A percentile compares a stretch with the other conserved stretches of the same genome.
Evolutionary conservation across 2,113 vertebrate species (phyloP).

Genomic region (Elephantulus edwardii): DNA sequence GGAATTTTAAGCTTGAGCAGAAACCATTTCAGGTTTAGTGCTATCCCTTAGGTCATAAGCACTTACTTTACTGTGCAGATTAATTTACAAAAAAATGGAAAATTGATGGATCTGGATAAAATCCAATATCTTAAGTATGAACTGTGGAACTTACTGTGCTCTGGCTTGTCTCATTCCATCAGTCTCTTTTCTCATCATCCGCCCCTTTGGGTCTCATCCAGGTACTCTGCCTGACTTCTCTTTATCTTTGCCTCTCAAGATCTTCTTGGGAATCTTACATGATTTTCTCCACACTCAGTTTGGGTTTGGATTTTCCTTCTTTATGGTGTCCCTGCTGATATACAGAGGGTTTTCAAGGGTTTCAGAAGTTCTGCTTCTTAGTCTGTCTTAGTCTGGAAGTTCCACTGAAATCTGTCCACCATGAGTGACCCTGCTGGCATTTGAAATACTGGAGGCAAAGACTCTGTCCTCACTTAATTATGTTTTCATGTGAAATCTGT

Average conservation of each 20-base stretch:
- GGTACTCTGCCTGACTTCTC: not conserved
- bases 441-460: too few relatives aligned
- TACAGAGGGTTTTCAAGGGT: too few relatives aligned
- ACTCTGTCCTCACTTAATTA: too few relatives aligned
- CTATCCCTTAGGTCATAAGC: not conserved
- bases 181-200: not conserved
- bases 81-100: not conserved
- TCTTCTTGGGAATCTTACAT: not conserved
- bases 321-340: too few relatives aligned
- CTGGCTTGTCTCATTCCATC: not conserved
- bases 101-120: not conserved
- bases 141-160: not conserved
- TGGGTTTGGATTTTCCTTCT: not conserved
- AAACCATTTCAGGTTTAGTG: not conserved
- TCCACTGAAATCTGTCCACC: too few relatives aligned
- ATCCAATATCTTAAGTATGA: not conserved
- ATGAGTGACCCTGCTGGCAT: too few relatives aligned
- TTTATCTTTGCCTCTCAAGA: not conserved
- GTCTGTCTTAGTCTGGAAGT: too few relatives aligned
- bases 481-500: too few relatives aligned
- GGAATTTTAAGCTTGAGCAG: not conserved
- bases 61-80: not conserved
- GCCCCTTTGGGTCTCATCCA: not conserved
- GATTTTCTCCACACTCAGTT: rapidly evolving
- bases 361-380: too few relatives aligned